Conservation (phyloP, 2,113 vertebrate genomes). For the Mastomys coucha region DNA sequence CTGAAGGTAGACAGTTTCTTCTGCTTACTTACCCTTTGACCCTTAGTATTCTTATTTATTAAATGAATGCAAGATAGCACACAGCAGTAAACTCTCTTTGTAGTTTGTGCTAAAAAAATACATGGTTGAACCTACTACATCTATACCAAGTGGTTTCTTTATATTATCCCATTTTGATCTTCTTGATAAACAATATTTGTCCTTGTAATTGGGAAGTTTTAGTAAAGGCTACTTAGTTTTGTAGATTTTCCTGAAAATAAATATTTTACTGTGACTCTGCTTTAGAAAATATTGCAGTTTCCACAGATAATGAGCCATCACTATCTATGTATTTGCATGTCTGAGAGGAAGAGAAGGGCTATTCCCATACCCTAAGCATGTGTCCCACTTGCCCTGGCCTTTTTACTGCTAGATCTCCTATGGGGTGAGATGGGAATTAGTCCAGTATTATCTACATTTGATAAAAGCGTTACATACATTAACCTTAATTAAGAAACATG, state of each 20-base stretch:
- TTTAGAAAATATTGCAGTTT: not conserved
- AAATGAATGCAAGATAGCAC: not conserved
- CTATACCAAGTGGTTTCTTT: not conserved
- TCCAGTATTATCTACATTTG: not conserved
- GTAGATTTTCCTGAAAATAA: not conserved
- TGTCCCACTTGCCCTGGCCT: not conserved
- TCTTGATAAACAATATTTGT: not conserved
- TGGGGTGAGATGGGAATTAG: not conserved
- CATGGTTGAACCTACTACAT: not conserved
- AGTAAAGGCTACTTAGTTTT: not conserved
- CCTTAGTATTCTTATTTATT: constrained; percentile 19
- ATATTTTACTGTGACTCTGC: not conserved
- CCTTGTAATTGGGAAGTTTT: not conserved
- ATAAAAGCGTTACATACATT: not conserved
- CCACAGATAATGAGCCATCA: not conserved
- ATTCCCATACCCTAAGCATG: not conserved
- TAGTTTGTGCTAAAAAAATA: constrained; percentile 8
- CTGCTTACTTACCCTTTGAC: not conserved
- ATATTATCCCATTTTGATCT: not conserved
- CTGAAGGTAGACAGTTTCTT: not conserved
- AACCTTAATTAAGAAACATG: constrained; percentile 27
- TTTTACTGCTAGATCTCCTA: not conserved
- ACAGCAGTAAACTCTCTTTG: not conserved
- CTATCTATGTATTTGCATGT: not conserved
- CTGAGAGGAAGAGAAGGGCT: not conserved